Percentiles rank a stretch among this genome's conserved stretches.
phyloP scores from a whole-genome alignment of 2,113 vertebrate species.

The Antechinus stuartii region DNA sequence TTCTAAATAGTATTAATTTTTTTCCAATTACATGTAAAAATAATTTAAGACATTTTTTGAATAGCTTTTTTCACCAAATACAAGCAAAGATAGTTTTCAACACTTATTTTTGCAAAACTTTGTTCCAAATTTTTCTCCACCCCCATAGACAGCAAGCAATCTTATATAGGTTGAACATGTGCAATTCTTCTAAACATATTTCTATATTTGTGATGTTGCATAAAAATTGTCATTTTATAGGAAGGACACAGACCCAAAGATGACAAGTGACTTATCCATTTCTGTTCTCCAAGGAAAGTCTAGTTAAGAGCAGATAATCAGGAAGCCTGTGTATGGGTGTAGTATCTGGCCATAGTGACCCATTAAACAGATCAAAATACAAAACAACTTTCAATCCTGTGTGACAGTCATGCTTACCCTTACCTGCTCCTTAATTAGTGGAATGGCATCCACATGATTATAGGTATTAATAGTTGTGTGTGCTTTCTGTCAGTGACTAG shows the following conservation, averaged over 20 bases:
- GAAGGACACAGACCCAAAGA: neutral
- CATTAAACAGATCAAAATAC: neutral
- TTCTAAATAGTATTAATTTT: no score
- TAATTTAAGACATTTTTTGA: no score
- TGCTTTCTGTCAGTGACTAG: neutral
- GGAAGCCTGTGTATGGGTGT: neutral
- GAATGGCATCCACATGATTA: neutral
- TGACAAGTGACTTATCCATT: neutral
- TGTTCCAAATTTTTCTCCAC: no score
- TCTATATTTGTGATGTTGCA: no score
- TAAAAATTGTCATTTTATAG: neutral
- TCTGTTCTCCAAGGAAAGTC: neutral
- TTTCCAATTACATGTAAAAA: no score
- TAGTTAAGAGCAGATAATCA: neutral
- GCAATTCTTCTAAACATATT: no score
- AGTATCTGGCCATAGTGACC: neutral
- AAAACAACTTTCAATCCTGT: neutral
- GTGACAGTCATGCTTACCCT: neutral
- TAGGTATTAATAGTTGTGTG: neutral
- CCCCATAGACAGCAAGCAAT: no score
- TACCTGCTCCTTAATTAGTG: neutral
- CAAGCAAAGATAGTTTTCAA: no score
- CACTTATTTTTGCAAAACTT: no score
- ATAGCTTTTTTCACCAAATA: no score
- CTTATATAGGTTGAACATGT: no score